phyloP scores from a whole-genome alignment of 2,113 vertebrate genomes.

The Mormyrus iriodes region DNA sequence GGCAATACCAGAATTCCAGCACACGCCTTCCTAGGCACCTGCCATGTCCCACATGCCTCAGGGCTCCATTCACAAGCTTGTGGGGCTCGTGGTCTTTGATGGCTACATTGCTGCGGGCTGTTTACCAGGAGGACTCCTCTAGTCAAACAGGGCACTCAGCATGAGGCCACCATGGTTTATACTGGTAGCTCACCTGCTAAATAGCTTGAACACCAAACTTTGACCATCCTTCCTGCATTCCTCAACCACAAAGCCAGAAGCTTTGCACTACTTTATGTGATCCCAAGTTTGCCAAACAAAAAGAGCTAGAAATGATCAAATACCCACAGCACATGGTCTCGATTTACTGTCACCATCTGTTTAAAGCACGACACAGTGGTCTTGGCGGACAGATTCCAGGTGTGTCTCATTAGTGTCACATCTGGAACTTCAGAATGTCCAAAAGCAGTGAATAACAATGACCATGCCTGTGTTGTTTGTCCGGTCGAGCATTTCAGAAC shows the following conservation, averaged over 20 bases:
- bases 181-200: background rate
- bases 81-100: background rate
- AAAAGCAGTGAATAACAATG: background rate
- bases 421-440: background rate
- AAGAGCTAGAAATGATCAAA: background rate
- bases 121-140: background rate
- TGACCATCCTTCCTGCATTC: slow-evolving; percentile 42
- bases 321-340: background rate
- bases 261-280: background rate
- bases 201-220: too few relatives aligned
- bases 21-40: slow-evolving; percentile 12
- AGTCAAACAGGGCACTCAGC: background rate
- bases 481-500: background rate
- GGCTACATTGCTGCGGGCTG: background rate
- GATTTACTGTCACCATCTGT: background rate
- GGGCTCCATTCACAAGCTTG: background rate
- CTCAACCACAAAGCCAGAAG: background rate
- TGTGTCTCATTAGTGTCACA: background rate
- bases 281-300: background rate
- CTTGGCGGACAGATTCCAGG: background rate
- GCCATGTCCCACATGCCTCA: background rate
- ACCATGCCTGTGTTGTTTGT: background rate
- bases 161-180: background rate
- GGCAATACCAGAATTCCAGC: slow-evolving; percentile 18
- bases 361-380: background rate